phyloP scores from a whole-genome alignment of 2,797 vertebrate species.

The Cephalopachus bancanus region DNA sequence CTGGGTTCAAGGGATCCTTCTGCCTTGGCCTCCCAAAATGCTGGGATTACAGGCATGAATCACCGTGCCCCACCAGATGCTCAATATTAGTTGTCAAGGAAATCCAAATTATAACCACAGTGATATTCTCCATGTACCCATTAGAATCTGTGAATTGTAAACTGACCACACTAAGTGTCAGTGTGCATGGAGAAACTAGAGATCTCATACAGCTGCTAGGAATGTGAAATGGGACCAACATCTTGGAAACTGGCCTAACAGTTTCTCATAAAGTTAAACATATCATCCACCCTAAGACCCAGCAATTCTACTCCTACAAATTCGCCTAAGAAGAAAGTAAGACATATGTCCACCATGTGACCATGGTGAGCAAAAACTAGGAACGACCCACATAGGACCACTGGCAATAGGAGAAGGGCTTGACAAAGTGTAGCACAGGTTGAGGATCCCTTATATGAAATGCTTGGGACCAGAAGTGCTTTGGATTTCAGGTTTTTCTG shows the following conservation, averaged over 20 bases:
- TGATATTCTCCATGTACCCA: neutral
- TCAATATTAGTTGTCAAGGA: neutral
- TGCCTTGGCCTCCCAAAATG: too few species aligned
- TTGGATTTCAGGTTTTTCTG: neutral
- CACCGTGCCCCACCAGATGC: too few species aligned
- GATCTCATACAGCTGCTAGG: neutral
- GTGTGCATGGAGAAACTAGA: neutral
- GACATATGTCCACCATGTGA: neutral
- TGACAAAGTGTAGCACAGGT: neutral
- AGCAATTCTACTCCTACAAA: neutral
- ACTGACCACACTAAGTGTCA: neutral
- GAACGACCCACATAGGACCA: neutral
- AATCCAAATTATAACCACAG: too few species aligned
- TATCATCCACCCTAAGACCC: neutral
- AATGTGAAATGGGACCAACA: neutral
- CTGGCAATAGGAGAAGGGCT: too few species aligned
- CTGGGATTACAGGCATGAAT: too few species aligned
- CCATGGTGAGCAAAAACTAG: neutral
- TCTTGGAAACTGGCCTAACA: neutral
- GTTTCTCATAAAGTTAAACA: constrained; percentile 5
- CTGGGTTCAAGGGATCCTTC: too few species aligned
- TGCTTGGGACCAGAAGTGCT: neutral
- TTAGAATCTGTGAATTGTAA: neutral
- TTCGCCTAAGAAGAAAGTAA: neutral
- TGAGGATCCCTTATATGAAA: neutral